These are phyloP conservation scores for Microplitis mediator DNA, from an alignment of 1,140 invertebrate genomes.

Conservation along the genomic window DNA sequence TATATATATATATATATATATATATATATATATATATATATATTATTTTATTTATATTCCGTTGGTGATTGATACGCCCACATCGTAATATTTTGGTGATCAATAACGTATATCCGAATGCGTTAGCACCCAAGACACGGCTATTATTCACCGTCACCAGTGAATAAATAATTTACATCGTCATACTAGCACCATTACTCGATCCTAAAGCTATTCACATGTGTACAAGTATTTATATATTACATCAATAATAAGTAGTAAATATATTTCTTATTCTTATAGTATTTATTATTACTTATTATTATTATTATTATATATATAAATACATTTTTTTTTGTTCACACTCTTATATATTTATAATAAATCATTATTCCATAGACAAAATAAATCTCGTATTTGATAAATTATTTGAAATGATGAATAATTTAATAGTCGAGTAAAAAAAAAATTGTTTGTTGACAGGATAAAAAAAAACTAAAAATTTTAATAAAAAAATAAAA, in stretches of 20 bases:
- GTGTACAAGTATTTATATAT: not conserved
- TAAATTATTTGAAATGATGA: too few relatives aligned
- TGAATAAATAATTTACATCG: conserved; percentile 55
- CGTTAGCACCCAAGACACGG: conserved; percentile 43
- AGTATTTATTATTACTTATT: too few relatives aligned
- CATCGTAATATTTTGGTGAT: conserved; percentile 54
- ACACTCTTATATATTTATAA: too few relatives aligned
- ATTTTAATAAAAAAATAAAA: not conserved
- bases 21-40: too few relatives aligned
- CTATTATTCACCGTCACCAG: conserved; percentile 49
- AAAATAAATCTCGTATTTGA: too few relatives aligned
- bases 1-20: too few relatives aligned
- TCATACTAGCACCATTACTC: conserved; percentile 43
- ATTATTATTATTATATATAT: not conserved
- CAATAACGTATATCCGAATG: conserved; percentile 45
- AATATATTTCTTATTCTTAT: too few relatives aligned
- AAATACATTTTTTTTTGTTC: too few relatives aligned
- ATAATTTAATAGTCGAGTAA: not conserved
- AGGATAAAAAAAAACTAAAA: not conserved
- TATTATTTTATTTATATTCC: conserved; percentile 24
- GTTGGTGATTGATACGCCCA: conserved; percentile 52
- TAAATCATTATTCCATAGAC: too few relatives aligned
- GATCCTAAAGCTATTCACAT: conserved; percentile 35
- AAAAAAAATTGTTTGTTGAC: not conserved
- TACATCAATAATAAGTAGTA: not conserved